These are phyloP conservation scores for Aphelocoma coerulescens DNA, from an alignment of 2,113 vertebrate genomes.

Conservation along the genomic window DNA sequence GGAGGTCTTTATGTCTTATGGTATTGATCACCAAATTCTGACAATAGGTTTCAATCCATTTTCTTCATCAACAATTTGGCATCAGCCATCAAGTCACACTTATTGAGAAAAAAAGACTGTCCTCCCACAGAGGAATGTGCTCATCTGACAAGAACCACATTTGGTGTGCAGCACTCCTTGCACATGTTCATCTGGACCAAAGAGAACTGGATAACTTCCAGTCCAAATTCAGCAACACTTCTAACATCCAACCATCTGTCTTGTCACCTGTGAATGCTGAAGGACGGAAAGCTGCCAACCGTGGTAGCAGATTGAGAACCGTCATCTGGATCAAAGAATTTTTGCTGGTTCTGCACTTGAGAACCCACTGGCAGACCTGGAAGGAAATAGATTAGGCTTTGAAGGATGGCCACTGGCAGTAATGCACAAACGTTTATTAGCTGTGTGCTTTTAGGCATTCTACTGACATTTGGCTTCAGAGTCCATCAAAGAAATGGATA, in stretches of 20 bases:
- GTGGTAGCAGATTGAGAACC: slow-evolving; percentile 91
- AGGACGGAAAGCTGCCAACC: slow-evolving; percentile 92
- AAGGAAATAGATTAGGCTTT: neutral
- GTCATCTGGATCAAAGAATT: slow-evolving; percentile 98
- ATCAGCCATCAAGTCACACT: neutral
- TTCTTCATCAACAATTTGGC: neutral
- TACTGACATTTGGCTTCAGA: neutral
- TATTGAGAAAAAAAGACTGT: neutral
- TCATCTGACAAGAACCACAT: neutral
- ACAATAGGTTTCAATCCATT: neutral
- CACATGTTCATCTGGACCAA: neutral
- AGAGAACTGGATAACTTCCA: neutral
- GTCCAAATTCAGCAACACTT: neutral
- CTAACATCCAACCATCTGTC: neutral
- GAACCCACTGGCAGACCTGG: slow-evolving; percentile 96
- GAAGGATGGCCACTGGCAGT: neutral
- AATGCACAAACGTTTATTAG: neutral
- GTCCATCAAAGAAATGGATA: neutral
- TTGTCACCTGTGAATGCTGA: slow-evolving; percentile 90
- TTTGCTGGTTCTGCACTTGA: slow-evolving; percentile 94
- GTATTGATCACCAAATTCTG: neutral
- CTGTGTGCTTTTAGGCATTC: neutral
- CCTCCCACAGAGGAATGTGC: neutral
- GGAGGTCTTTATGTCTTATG: neutral
- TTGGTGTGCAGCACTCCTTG: neutral